These are phyloP conservation scores for Python bivittatus DNA, from an alignment of 2,113 vertebrate species.

Conservation along the genomic window DNA sequence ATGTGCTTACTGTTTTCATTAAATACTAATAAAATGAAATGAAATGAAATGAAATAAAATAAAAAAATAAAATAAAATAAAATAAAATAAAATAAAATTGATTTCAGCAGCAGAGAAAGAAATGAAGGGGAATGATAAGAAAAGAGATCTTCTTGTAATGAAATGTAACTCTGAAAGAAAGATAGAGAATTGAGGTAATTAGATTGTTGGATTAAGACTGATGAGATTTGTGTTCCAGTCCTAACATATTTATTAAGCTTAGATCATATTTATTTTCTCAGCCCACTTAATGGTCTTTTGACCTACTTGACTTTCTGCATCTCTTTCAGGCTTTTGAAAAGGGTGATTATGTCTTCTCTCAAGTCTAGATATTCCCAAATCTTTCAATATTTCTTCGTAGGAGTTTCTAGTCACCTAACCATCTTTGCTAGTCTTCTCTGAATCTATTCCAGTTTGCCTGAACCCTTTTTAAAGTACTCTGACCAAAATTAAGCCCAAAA, in stretches of 20 bases:
- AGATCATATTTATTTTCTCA: neutral
- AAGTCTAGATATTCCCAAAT: neutral
- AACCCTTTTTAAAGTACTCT: neutral
- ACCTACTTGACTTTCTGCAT: neutral
- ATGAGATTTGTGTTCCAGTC: neutral
- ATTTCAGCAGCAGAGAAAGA: neutral
- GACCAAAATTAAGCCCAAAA: neutral
- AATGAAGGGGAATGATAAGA: neutral
- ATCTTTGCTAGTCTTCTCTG: neutral
- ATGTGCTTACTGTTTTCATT: neutral
- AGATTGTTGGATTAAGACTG: neutral
- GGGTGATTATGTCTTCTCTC: neutral
- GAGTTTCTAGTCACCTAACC: neutral
- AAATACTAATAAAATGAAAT: neutral
- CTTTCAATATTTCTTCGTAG: neutral
- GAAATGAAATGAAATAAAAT: neutral
- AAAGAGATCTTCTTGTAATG: neutral
- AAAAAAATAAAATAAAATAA: neutral
- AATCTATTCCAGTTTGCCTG: neutral
- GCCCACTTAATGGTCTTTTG: neutral
- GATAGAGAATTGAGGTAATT: neutral
- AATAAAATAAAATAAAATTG: neutral
- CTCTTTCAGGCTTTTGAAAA: neutral
- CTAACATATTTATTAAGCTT: neutral
- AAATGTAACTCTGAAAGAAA: neutral